Evolutionary conservation across 2,113 vertebrate species (phyloP), one percentile per base, ranked within the genome.

Genomic region (Romanogobio albipinnatus): DNA sequence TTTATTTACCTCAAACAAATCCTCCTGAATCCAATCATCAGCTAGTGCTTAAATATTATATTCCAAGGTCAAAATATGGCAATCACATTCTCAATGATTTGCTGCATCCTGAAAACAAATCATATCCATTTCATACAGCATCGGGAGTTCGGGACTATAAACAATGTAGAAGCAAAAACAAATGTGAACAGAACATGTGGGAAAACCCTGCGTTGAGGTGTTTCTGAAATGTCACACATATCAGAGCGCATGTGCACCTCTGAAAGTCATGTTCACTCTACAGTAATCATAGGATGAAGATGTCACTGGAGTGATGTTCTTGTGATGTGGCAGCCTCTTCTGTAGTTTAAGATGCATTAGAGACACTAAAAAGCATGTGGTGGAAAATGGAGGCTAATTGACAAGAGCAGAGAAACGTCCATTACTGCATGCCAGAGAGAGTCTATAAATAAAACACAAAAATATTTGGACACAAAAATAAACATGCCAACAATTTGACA

Each of bases 291-390:
- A 22, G 24, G 26, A 19, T 19, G 26, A 22, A 78, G 56, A 78
- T 22, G 13, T 58, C 29, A 59, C 19, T 45, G 56, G 76, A 61
- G 56, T 78, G 76, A 78, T 24, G 56, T 61, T 53, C 75, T 77
- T 29, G 51, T 56, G 75, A 77, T 33, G 74, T 77, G 19, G 5
- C 26, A 11, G 51, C 29, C 75, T n/a, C 15, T 77, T 58, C 33
- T 7, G 49, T 3, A 78, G 19, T 78, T 78, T 61, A 61, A 61
- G 56, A 78, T 17, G 56, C 76, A 78, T 61, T 78, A 78, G 76
- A 43, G 76, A 0, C 22, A 17, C 22, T 45, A 43, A 61, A 78
- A 78, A 78, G 36, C n/a, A 15, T 24, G 22, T 59, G 5, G 9
- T 11, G 22, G 53, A 15, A 78, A 61, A 78, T 61, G 75, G 51